Evolutionary conservation across 2,888 invertebrate species (phyloP), one percentile per base, ranked within the genome.

Genomic region (Gortyna flavago): DNA sequence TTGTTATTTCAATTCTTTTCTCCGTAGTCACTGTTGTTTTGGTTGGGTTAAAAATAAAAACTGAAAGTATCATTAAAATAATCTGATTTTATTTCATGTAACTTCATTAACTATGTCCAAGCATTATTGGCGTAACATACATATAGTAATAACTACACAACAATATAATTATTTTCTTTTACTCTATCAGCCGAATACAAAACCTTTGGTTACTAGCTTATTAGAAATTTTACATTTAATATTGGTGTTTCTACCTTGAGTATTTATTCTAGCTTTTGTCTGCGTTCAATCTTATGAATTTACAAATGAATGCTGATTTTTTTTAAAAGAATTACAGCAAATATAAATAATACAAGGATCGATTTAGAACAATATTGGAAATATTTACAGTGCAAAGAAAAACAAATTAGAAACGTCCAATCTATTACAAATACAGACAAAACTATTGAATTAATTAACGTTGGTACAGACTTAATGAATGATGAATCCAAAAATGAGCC

Each of bases 131-230:
- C 92, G 91, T 94, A 93, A 92, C 91, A 93, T 94, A 92, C 88
- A 91, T 91, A 90, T 87, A 87, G 88, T 90, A 91, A 91, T 91
- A 92, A 93, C 94, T 94, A 95, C 90, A 95, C 94, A 95, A 95
- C 94, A 94, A 93, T 91, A 89, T 90, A 91, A 86, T 89, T 84
- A 84, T 85, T 80, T 86, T 83, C 80, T 85, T 89, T 88, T 87
- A 91, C 84, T 91, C 92, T 93, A 94, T 94, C 93, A 93, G 94
- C 95, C 95, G 92, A 94, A 95, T 95, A 95, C 90, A 95, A 95
- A 92, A 95, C 95, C 96, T 96, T 96, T 96, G 96, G 96, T 96
- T 94, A 93, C 94, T 96, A 96, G 96, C 96, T 95, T 95, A 94
- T 87, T 90, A 90, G 79, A 90, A 89, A 90, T 91, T 92, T 91